Evolutionary conservation across 2,797 vertebrate species (phyloP).

Genomic region (Remorina albescens): DNA sequence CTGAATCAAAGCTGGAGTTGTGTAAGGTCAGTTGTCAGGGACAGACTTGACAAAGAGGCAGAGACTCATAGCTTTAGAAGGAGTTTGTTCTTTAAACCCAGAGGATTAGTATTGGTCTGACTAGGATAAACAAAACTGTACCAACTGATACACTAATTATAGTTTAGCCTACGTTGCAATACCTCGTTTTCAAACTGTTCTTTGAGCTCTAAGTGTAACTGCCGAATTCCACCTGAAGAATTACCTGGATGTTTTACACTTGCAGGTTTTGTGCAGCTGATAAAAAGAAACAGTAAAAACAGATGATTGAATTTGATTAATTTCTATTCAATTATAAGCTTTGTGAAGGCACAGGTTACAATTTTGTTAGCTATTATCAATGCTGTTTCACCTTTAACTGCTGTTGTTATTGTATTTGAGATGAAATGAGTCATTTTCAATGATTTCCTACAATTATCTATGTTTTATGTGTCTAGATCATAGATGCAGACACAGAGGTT

Average conservation of each 20-base stretch:
- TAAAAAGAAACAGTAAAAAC: not conserved
- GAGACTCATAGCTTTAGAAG: constrained; percentile 50
- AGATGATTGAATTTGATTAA: not conserved
- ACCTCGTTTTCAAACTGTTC: constrained; percentile 35
- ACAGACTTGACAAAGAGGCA: constrained; percentile 41
- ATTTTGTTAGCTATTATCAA: not conserved
- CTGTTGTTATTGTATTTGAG: not conserved
- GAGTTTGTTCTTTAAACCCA: constrained; percentile 54
- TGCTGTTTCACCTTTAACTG: not conserved
- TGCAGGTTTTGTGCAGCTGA: not conserved
- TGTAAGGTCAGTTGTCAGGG: constrained; percentile 40
- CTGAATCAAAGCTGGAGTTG: constrained; percentile 32
- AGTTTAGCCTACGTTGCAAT: constrained; percentile 41
- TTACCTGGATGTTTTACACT: constrained; percentile 12
- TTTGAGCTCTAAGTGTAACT: not conserved
- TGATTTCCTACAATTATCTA: not conserved
- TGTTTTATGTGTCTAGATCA: not conserved
- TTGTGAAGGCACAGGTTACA: not conserved
- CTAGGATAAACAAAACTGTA: constrained; percentile 54
- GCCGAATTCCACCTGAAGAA: not conserved
- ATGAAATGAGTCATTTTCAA: not conserved
- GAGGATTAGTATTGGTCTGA: constrained; percentile 63
- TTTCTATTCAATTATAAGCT: too few species aligned
- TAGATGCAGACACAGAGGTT: not conserved
- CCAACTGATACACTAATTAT: constrained; percentile 58